Evolutionary conservation across 2,797 vertebrate species (phyloP).

Genomic region (Parauchenoglanis ngamensis): DNA sequence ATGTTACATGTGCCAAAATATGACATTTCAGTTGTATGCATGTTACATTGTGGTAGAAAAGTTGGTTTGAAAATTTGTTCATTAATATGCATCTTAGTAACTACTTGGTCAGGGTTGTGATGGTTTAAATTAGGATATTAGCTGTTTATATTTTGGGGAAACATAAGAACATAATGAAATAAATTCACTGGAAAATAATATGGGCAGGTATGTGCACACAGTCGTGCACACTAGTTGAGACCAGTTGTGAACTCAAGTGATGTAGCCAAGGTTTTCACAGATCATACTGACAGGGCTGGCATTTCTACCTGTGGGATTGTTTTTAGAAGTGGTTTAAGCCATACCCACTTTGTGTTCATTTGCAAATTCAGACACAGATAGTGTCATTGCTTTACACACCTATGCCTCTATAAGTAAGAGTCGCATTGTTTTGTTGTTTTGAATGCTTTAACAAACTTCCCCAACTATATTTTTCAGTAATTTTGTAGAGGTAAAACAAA

Average conservation of each 20-base stretch:
- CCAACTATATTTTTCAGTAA: background rate
- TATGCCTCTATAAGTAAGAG: no score
- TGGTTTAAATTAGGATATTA: background rate
- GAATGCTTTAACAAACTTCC: background rate
- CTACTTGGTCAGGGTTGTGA: background rate
- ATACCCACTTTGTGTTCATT: background rate
- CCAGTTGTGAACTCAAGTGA: background rate
- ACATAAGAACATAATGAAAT: background rate
- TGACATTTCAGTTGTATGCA: background rate
- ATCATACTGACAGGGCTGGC: background rate
- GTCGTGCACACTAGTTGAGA: background rate
- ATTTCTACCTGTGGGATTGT: background rate
- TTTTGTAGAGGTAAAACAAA: background rate
- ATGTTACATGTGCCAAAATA: slow-evolving; percentile 17
- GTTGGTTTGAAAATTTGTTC: background rate
- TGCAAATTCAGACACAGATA: background rate
- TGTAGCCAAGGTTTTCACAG: background rate
- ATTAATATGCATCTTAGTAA: no score
- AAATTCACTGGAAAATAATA: background rate
- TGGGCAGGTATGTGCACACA: background rate
- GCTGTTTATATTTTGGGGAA: background rate
- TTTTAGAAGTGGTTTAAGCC: background rate
- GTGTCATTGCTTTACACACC: background rate
- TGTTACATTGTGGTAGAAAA: background rate
- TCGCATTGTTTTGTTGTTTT: background rate